phyloP scores from a whole-genome alignment of 2,888 invertebrate genomes.

The Hirudinaria manillensis region DNA sequence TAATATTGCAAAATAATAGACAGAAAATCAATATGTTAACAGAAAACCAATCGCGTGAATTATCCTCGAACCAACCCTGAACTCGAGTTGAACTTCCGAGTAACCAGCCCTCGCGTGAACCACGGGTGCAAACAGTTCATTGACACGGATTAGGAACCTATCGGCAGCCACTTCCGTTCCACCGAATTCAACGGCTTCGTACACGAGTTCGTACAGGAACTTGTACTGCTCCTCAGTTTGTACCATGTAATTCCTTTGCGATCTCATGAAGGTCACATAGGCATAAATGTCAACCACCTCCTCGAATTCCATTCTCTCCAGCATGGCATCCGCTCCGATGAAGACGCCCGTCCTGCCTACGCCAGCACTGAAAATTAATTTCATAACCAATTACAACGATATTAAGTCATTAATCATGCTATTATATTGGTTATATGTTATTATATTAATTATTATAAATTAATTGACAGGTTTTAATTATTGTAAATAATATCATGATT shows the following conservation, averaged over 20 bases:
- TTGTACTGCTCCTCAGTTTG: slow-evolving; percentile 96
- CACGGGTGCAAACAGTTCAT: slow-evolving; percentile 68
- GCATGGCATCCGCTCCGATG: slow-evolving; percentile 93
- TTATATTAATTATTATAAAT: neutral
- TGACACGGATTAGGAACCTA: slow-evolving; percentile 83
- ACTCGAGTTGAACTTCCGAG: slow-evolving; percentile 52
- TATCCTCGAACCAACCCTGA: slow-evolving; percentile 39
- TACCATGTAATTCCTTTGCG: slow-evolving; percentile 97
- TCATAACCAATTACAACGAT: no score
- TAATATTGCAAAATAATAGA: no score
- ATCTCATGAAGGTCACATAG: slow-evolving; percentile 91
- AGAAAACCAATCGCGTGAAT: no score
- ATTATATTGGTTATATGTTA: neutral
- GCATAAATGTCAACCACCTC: slow-evolving; percentile 97
- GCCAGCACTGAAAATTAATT: slow-evolving; percentile 63
- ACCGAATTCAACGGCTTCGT: slow-evolving; percentile 93
- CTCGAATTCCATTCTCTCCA: slow-evolving; percentile 91
- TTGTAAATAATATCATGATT: neutral
- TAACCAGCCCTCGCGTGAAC: slow-evolving; percentile 56
- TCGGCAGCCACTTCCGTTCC: slow-evolving; percentile 91
- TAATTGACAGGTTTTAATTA: neutral
- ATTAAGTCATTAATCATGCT: neutral
- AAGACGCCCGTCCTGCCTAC: slow-evolving; percentile 57
- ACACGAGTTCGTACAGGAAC: slow-evolving; percentile 92
- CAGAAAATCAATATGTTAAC: no score